A percentile compares a stretch with the other conserved stretches of the same genome.
Evolutionary conservation across 2,113 vertebrate species (phyloP).

Genomic region (Entomyzon cyanotis): DNA sequence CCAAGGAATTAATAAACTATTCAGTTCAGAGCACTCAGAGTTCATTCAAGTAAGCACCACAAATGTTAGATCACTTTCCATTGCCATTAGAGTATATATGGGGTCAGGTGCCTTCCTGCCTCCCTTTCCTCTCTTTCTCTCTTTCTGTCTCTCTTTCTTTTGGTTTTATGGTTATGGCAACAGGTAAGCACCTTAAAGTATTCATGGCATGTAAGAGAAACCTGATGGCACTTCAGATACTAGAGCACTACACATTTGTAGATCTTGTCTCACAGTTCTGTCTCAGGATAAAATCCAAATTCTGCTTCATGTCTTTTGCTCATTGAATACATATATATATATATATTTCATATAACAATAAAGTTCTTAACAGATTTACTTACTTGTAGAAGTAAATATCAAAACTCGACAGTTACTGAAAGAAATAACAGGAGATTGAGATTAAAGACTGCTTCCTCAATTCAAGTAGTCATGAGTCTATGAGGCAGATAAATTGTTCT

Average conservation of each 20-base stretch:
- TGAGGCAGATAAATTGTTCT: constrained; percentile 49
- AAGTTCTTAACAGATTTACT: background rate
- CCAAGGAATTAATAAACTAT: background rate
- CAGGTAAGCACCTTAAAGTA: background rate
- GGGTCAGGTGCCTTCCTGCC: background rate
- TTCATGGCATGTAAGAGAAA: background rate
- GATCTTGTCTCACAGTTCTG: background rate
- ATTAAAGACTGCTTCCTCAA: background rate
- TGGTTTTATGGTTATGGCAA: background rate
- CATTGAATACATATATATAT: background rate
- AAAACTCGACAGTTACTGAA: background rate
- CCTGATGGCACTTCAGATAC: background rate
- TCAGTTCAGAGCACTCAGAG: background rate
- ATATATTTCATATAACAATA: background rate
- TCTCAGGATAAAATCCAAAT: background rate
- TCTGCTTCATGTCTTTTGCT: background rate
- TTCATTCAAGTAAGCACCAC: background rate
- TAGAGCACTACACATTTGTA: background rate
- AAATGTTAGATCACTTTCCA: background rate
- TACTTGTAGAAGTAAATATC: background rate
- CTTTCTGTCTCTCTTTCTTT: background rate
- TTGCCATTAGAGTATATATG: background rate
- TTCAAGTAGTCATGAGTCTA: constrained; percentile 64
- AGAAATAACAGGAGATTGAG: background rate
- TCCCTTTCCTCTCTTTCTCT: background rate